phyloP scores from a whole-genome alignment of 2,888 invertebrate genomes.

The Bugulina stolonifera region DNA sequence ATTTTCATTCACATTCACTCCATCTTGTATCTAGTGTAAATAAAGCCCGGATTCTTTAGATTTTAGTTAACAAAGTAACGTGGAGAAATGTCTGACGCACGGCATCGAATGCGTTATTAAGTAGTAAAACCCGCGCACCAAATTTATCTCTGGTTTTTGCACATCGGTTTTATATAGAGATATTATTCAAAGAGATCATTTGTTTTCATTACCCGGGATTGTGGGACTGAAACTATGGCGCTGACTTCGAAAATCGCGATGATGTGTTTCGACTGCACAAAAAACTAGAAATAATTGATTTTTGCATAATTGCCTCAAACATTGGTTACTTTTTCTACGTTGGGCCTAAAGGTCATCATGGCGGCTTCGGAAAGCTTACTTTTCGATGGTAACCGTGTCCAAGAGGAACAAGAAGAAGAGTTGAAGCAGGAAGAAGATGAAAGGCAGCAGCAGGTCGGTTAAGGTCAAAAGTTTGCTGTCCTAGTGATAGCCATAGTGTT shows the following conservation, averaged over 20 bases:
- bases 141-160: no score
- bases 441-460: slow-evolving; percentile 3
- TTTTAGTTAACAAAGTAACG: no score
- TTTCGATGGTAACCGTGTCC: slow-evolving; percentile 18
- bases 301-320: background rate
- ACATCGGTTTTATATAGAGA: no score
- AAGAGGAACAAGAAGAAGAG: slow-evolving; percentile 26
- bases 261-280: no score
- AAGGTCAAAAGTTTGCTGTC: no score
- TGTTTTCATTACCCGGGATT: background rate
- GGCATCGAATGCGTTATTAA: no score
- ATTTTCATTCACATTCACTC: background rate
- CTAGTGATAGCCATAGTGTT: no score
- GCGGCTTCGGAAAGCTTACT: slow-evolving; percentile 7
- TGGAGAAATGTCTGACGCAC: no score
- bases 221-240: background rate
- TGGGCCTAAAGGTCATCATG: background rate
- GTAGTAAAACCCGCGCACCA: no score
- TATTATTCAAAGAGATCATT: background rate
- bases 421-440: slow-evolving; percentile 20
- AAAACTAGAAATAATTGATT: no score
- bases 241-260: slow-evolving; percentile 12
- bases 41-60: background rate
- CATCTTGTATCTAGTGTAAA: background rate
- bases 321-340: background rate